These are phyloP conservation scores for Bombus polaris DNA, from an alignment of 1,140 invertebrate genomes.

Conservation along the genomic window DNA sequence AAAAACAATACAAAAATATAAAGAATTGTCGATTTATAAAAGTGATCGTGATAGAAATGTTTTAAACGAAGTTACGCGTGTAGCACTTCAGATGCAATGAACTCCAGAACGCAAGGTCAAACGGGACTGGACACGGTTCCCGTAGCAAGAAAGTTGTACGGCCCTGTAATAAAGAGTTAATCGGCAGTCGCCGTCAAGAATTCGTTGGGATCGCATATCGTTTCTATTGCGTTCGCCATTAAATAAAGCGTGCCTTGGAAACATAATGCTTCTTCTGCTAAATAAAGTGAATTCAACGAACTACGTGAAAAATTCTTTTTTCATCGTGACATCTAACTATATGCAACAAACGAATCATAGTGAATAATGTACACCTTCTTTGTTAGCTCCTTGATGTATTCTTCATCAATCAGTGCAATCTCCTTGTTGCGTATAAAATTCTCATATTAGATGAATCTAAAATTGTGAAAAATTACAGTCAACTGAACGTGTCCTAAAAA, in stretches of 20 bases:
- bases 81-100: not conserved
- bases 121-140: not conserved
- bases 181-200: conserved; percentile 6
- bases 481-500: too few relatives aligned
- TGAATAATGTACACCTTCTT: not conserved
- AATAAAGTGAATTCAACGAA: not conserved
- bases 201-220: not conserved
- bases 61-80: not conserved
- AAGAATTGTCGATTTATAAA: not conserved
- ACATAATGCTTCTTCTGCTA: not conserved
- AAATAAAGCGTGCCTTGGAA: not conserved
- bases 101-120: not conserved
- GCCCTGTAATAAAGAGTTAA: not conserved
- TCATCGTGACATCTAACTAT: not conserved
- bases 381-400: not conserved
- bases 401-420: not conserved
- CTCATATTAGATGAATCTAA: not conserved
- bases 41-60: not conserved
- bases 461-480: not conserved
- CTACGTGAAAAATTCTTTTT: not conserved
- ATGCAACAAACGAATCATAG: too few relatives aligned
- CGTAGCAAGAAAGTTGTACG: not conserved
- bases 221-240: not conserved
- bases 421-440: too few relatives aligned
- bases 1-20: not conserved